phyloP scores from a whole-genome alignment of 2,113 vertebrate species.

The Anas platyrhynchos region DNA sequence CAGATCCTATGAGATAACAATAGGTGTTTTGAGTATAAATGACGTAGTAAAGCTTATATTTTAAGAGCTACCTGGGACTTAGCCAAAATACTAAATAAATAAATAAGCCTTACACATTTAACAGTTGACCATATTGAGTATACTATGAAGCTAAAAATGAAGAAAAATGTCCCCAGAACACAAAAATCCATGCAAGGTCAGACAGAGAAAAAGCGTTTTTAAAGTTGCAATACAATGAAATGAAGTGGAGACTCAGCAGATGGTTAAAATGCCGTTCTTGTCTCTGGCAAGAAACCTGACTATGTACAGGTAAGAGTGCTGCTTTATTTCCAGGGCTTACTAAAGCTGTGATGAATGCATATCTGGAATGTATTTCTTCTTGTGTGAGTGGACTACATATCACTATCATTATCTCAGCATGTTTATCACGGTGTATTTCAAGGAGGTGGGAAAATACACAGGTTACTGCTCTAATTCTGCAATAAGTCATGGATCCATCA shows the following conservation, averaged over 20 bases:
- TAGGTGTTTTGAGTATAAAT: constrained; percentile 8
- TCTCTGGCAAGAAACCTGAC: constrained; percentile 29
- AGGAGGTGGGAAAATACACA: constrained; percentile 1
- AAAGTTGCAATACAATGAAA: neutral
- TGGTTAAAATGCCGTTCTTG: constrained; percentile 56
- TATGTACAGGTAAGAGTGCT: neutral
- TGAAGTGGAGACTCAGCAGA: constrained; percentile 19
- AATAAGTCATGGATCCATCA: neutral
- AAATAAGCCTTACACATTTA: neutral
- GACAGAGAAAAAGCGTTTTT: neutral
- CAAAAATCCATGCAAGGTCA: neutral
- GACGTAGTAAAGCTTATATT: constrained; percentile 12
- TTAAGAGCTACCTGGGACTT: constrained; percentile 20
- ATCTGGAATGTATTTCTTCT: constrained; percentile 41
- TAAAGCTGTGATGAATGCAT: constrained; percentile 38
- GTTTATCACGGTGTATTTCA: constrained; percentile 32
- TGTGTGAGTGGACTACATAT: neutral
- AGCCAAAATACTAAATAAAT: constrained; percentile 7
- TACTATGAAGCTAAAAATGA: neutral
- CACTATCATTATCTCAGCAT: constrained; percentile 36
- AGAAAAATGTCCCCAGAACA: neutral
- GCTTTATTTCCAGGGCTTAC: constrained; percentile 48
- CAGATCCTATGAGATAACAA: constrained; percentile 46
- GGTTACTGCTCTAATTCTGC: constrained; percentile 1
- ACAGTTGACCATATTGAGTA: neutral